These are phyloP conservation scores for Smithornis capensis DNA, from an alignment of 2,113 vertebrate species.

Conservation along the genomic window DNA sequence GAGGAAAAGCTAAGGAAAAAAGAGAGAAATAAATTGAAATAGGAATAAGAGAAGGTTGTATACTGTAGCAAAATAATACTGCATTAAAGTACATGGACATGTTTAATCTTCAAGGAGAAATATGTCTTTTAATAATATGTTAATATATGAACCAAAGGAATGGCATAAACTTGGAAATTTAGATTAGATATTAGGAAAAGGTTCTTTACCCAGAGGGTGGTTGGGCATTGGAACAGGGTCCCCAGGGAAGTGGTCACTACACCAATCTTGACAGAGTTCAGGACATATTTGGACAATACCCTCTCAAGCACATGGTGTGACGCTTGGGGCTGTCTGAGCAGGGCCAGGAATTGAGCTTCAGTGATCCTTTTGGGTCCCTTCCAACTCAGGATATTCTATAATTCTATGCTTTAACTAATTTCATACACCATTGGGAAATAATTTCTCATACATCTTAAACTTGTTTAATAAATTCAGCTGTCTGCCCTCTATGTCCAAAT, in stretches of 20 bases:
- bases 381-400: background rate
- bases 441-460: background rate
- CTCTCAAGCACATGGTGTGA: background rate
- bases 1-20: background rate
- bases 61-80: background rate
- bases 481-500: background rate
- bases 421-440: background rate
- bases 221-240: background rate
- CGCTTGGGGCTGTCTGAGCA: background rate
- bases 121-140: background rate
- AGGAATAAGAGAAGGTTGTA: background rate
- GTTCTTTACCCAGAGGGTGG: fast-evolving
- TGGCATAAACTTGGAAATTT: background rate
- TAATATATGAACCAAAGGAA: background rate
- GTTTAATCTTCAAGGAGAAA: background rate
- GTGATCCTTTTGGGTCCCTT: background rate
- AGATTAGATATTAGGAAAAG: background rate
- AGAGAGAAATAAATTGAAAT: background rate
- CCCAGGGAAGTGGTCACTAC: background rate
- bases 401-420: background rate
- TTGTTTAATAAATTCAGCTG: background rate
- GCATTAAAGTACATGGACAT: fast-evolving
- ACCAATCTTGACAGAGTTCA: background rate
- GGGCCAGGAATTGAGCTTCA: fast-evolving
- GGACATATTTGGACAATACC: background rate